Base-by-base conservation (phyloP, 2,797 vertebrate genomes). In the Amphiprion clarkii region DNA sequence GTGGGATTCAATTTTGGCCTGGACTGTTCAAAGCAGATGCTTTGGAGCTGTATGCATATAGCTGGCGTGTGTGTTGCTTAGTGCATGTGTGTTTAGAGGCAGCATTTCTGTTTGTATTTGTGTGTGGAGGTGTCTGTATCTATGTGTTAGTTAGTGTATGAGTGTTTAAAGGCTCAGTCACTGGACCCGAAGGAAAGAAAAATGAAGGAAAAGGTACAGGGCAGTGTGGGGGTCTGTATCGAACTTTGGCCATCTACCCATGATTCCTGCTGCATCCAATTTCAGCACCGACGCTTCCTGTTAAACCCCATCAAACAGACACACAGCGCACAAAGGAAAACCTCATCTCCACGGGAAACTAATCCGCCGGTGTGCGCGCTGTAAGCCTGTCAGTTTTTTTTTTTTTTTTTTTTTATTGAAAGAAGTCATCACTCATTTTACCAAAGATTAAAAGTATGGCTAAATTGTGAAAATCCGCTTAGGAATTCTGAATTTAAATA, bases 401-500 rank as follows among this genome's bases (percentile, higher is more conserved):
- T 62, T 63, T 74, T 59, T 69, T 69, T 67, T 83, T 82, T 89
- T 97, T 96, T 96, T 96, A 97, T 97, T 99, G 96, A 98, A 98
- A 98, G 96, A 98, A 98, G 97, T 98, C 97, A 98, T 98, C 97
- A 98, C 96, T 98, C 97, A 98, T 98, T 99, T 98, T 94, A 94
- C 95, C 95, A 96, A 97, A 98, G 97, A 99, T 98, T 99, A 98
- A 98, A 98, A 98, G 97, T 97, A 97, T 95, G 96, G 96, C 96
- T 98, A 98, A 98, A 99, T 98, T 98, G 97, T 98, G 97, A 97
- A 98, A 98, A 99, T 98, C 97, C 96, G 97, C 97, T 98, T 97
- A 97, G 96, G 96, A 96, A 97, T 96, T 96, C 88, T 95, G 96
- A 97, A 99, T 98, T 98, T 97, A 97, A 98, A 99, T 98, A 95